phyloP scores from a whole-genome alignment of 2,797 vertebrate species.

The Poecilia picta region DNA sequence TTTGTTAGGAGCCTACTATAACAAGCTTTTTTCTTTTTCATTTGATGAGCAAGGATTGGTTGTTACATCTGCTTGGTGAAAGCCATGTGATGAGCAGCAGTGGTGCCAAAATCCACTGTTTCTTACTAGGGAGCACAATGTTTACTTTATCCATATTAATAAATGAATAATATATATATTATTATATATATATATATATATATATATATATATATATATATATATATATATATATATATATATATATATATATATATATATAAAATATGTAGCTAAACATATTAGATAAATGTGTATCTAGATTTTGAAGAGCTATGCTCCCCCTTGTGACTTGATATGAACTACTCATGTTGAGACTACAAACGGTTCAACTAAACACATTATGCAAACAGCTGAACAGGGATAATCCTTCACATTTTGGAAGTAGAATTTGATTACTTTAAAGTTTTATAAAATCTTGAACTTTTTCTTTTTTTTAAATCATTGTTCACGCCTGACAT shows the following conservation, averaged over 20 bases:
- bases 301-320: not conserved
- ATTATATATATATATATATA: too few species aligned
- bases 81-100: not conserved
- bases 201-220: too few species aligned
- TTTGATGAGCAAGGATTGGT: not conserved
- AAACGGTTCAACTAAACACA: not conserved
- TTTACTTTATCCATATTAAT: not conserved
- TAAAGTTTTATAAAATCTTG: not conserved
- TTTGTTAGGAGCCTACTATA: not conserved
- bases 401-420: not conserved
- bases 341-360: not conserved
- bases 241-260: too few species aligned
- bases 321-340: not conserved
- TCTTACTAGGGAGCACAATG: not conserved
- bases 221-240: too few species aligned
- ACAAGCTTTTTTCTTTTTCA: not conserved
- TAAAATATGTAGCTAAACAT: not conserved
- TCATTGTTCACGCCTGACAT: constrained; percentile 31
- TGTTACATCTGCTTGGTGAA: not conserved
- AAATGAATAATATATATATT: too few species aligned
- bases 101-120: not conserved
- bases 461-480: constrained; percentile 4
- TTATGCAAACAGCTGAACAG: not conserved
- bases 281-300: not conserved
- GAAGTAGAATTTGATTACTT: not conserved